Evolutionary conservation across 2,113 vertebrate species (phyloP).

Genomic region (Glareola pratincola): DNA sequence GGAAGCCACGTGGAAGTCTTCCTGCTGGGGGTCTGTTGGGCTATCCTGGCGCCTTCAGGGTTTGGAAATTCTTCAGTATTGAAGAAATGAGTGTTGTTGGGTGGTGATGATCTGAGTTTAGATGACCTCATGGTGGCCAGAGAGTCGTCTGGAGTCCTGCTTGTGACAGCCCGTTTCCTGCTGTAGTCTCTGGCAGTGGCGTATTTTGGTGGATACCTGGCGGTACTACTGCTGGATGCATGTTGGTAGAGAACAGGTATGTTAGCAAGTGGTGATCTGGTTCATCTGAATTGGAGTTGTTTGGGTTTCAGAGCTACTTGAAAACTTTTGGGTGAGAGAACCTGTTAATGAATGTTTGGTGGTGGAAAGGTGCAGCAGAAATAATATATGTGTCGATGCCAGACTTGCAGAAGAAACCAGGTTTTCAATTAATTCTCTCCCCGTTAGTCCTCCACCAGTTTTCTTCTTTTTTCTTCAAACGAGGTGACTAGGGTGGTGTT

Average conservation of each 20-base stretch:
- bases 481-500: background rate
- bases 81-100: background rate
- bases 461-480: background rate
- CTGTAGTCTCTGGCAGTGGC: background rate
- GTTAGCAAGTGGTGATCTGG: background rate
- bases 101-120: background rate
- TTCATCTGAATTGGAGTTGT: background rate
- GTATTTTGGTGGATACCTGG: background rate
- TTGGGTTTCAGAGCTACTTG: background rate
- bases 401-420: background rate
- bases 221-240: fast-evolving
- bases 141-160: background rate
- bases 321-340: background rate
- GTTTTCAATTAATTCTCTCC: background rate
- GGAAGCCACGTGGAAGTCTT: background rate
- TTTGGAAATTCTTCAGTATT: background rate
- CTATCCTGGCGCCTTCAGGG: background rate
- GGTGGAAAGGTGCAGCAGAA: background rate
- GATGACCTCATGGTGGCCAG: background rate
- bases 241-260: background rate
- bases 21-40: background rate
- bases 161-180: fast-evolving
- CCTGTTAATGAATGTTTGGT: background rate
- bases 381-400: background rate
- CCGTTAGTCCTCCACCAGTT: background rate